Conservation (phyloP, 2,113 vertebrate species). For the Puntigrus tetrazona region DNA sequence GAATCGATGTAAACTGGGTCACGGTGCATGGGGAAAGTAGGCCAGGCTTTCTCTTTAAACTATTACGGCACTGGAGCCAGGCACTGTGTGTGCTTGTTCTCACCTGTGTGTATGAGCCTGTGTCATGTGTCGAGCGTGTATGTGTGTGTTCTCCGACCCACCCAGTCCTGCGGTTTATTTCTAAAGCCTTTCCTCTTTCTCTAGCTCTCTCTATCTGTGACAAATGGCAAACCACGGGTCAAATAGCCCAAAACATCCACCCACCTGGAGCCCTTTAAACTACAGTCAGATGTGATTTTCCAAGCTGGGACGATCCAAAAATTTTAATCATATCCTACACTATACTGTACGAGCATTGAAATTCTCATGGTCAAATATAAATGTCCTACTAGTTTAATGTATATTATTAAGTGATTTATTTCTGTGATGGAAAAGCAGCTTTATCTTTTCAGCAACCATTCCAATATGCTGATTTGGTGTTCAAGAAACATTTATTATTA, state of each 20-base stretch:
- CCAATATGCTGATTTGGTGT: background rate
- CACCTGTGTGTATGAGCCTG: constrained; percentile 38
- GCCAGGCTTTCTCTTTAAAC: constrained; percentile 39
- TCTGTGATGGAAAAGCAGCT: background rate
- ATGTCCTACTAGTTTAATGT: background rate
- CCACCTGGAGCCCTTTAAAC: constrained; percentile 42
- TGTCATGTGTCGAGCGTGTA: constrained; percentile 33
- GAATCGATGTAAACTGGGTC: constrained; percentile 28
- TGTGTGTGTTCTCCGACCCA: constrained; percentile 36
- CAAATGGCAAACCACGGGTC: constrained; percentile 11
- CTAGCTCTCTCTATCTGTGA: constrained; percentile 7
- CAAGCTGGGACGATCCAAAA: constrained; percentile 6
- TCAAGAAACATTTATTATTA: background rate
- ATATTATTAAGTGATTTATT: background rate
- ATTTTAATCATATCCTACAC: background rate
- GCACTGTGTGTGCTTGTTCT: constrained; percentile 17
- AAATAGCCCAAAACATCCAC: constrained; percentile 61
- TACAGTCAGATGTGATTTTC: constrained; percentile 25
- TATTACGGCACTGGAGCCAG: background rate
- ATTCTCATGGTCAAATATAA: background rate
- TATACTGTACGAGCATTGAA: background rate
- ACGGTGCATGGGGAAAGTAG: constrained; percentile 15
- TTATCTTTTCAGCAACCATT: background rate
- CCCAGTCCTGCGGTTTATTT: constrained; percentile 23
- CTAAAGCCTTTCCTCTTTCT: constrained; percentile 18